Evolutionary conservation across 2,113 vertebrate species (phyloP).

Genomic region (Ardeotis arabs): DNA sequence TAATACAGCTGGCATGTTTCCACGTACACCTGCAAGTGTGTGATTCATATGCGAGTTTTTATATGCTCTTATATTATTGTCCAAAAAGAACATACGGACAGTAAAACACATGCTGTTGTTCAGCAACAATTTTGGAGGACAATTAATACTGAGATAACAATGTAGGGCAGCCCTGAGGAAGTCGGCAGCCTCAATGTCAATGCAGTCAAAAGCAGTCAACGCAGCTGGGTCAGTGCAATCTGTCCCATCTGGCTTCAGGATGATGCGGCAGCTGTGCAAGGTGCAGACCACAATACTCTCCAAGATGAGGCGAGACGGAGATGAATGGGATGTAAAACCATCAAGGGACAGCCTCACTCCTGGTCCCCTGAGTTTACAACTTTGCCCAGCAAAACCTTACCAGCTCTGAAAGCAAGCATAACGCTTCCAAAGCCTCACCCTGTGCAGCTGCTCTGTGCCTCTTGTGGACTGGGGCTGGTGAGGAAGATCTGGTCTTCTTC

Average conservation of each 20-base stretch:
- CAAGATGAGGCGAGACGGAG: not conserved
- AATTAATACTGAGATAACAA: not conserved
- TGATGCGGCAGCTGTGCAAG: not conserved
- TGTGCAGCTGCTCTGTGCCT: not conserved
- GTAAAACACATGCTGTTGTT: not conserved
- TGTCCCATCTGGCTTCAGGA: not conserved
- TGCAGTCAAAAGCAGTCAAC: not conserved
- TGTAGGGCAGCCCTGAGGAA: not conserved
- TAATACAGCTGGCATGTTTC: not conserved
- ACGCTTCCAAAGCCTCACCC: rapidly evolving
- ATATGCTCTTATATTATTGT: not conserved
- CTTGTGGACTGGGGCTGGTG: not conserved
- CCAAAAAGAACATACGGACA: not conserved
- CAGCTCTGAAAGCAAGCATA: not conserved
- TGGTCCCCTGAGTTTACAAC: not conserved
- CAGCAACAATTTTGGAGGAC: not conserved
- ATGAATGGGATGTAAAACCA: not conserved
- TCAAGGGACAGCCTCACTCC: not conserved
- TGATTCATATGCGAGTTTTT: not conserved
- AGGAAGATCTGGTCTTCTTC: not conserved
- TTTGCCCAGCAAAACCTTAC: not conserved
- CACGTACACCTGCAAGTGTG: not conserved
- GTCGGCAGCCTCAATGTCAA: not conserved
- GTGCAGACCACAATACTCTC: not conserved
- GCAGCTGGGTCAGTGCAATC: not conserved